These are phyloP conservation scores for Cerastoderma edule DNA, from an alignment of 2,888 invertebrate genomes.

Conservation along the genomic window DNA sequence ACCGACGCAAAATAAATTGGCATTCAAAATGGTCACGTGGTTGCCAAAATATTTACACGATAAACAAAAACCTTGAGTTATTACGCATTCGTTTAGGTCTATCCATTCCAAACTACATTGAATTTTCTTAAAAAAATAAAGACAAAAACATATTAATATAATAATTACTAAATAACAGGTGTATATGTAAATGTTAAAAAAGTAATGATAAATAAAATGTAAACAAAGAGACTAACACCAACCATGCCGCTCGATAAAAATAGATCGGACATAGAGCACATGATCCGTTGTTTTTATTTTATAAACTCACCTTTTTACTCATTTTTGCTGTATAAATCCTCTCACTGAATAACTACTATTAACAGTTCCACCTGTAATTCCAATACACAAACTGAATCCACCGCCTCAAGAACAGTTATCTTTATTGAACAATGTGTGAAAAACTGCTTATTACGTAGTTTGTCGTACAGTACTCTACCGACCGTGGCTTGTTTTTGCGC, in stretches of 20 bases:
- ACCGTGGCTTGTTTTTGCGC: constrained; percentile 69
- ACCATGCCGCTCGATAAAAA: constrained; percentile 60
- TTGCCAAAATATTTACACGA: constrained; percentile 37
- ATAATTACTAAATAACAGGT: neutral
- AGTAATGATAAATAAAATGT: constrained; percentile 70
- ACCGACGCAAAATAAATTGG: constrained; percentile 63
- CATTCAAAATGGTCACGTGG: constrained; percentile 65
- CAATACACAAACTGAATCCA: neutral
- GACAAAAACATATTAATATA: no score
- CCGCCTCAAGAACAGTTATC: neutral
- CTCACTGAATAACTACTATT: neutral
- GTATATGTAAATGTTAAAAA: neutral
- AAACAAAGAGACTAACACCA: constrained; percentile 75
- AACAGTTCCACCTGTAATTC: constrained; percentile 4
- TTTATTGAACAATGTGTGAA: constrained; percentile 47
- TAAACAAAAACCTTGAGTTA: constrained; percentile 17
- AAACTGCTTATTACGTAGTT: constrained; percentile 68
- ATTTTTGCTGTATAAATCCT: constrained; percentile 45
- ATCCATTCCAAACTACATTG: no score
- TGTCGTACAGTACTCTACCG: constrained; percentile 60
- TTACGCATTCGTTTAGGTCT: constrained; percentile 29
- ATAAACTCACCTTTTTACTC: constrained; percentile 70
- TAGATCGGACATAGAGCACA: constrained; percentile 33
- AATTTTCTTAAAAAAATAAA: no score
- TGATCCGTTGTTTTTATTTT: constrained; percentile 26